Percentiles rank a stretch among this genome's conserved stretches.
phyloP scores from a whole-genome alignment of 2,113 vertebrate species.

The Mesitornis unicolor region DNA sequence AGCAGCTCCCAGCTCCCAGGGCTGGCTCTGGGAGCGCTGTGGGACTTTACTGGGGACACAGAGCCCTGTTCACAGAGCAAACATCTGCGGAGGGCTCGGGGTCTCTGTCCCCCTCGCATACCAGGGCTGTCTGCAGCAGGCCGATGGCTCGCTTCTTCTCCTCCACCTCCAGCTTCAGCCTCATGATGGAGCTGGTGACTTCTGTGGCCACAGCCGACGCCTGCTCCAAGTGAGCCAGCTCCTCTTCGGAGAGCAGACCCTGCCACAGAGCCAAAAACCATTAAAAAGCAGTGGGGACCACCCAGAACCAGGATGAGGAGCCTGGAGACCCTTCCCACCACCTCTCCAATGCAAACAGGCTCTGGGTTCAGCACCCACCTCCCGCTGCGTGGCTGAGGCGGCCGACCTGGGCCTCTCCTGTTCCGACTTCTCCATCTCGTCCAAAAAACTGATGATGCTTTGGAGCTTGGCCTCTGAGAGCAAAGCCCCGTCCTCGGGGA shows the following conservation, averaged over 20 bases:
- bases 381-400: conserved; percentile 77
- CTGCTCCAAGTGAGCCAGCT: conserved; percentile 77
- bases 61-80: background rate
- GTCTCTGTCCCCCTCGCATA: background rate
- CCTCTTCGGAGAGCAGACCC: conserved; percentile 81
- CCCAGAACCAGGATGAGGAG: background rate
- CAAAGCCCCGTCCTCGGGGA: conserved; percentile 79
- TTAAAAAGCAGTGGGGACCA: too few species aligned
- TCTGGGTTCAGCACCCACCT: conserved; percentile 61
- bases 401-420: conserved; percentile 83
- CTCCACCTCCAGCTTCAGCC: conserved; percentile 87
- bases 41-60: background rate
- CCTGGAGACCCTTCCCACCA: rapidly evolving
- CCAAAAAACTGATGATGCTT: conserved; percentile 93
- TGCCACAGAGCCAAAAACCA: background rate
- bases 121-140: conserved; percentile 90
- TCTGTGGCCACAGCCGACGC: conserved; percentile 80
- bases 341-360: rapidly evolving
- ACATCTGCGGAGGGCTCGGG: background rate
- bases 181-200: conserved; percentile 80
- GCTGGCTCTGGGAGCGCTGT: rapidly evolving
- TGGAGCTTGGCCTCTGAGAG: conserved; percentile 94
- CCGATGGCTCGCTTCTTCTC: conserved; percentile 85
- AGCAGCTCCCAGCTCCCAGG: rapidly evolving
- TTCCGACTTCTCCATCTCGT: conserved; percentile 91